A percentile compares a stretch with the other conserved stretches of the same genome.
These are phyloP conservation scores for Argya squamiceps DNA, from an alignment of 2,797 vertebrate species.

Conservation along the genomic window DNA sequence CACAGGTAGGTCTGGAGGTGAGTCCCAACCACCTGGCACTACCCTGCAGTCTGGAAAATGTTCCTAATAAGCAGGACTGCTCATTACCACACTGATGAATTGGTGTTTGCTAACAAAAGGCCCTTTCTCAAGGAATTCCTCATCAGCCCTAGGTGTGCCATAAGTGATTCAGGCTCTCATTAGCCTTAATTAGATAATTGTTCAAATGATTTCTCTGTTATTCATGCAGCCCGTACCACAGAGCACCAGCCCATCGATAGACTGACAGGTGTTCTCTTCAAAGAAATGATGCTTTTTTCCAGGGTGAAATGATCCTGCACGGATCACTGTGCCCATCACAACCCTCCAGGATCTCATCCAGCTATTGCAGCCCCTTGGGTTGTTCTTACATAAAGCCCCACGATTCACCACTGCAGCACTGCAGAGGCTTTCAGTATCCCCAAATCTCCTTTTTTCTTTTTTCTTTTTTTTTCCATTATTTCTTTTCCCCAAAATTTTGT, in stretches of 20 bases:
- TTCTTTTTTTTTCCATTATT: neutral
- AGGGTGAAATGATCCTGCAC: neutral
- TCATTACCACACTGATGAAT: neutral
- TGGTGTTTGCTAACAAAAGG: constrained; percentile 18
- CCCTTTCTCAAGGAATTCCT: constrained; percentile 6
- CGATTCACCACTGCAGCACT: fast-evolving
- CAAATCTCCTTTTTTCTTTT: no score
- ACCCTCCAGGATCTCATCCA: neutral
- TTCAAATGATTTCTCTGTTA: constrained; percentile 28
- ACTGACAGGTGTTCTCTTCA: neutral
- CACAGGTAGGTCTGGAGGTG: neutral
- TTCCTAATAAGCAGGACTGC: neutral
- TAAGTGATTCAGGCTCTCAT: constrained; percentile 28
- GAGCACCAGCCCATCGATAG: neutral
- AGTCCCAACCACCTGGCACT: neutral
- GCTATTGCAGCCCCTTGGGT: neutral
- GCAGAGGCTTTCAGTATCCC: neutral
- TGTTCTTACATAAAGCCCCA: neutral
- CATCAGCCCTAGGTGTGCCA: neutral
- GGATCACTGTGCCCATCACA: neutral
- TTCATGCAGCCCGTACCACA: neutral
- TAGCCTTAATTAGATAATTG: constrained; percentile 27
- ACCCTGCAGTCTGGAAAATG: neutral
- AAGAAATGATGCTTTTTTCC: neutral
- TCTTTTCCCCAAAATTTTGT: fast-evolving